Base-by-base conservation (phyloP, 2,888 invertebrate species). In the Iselma pallidipennis region DNA sequence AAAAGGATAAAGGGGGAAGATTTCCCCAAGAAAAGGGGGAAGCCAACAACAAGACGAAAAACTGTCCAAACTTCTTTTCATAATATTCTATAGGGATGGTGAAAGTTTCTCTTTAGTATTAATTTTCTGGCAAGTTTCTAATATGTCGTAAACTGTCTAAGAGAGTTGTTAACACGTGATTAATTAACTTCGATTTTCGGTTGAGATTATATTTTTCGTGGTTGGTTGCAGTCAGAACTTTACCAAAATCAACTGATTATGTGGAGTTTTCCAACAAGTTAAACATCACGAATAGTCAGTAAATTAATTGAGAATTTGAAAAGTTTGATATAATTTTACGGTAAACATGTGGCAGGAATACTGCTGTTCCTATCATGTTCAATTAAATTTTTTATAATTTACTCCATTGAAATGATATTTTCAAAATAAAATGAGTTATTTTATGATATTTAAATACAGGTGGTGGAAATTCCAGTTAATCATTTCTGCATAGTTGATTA, bases 131-230 rank as follows among this genome's bases (percentile, higher is more conserved):
- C 16, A 57, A 50, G 23, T 50, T 55, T 55, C 28, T 33, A 29
- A 42, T 55, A 50, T 37, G 28, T 49, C 33, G 28, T 49, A 57
- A 61, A 48, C 33, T 51, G 61, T 37, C 9, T 16, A 16, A 37
- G 16, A 54, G 52, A 59, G 50, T 53, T 59, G 59, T 59, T 45
- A 59, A 55, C 58, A 59, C 62, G 62, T 62, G 62, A 62, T 62
- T 62, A 59, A 62, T 62, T 62, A 59, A 55, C 58, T 49, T 33
- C 16, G 31, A 28, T 49, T 54, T 59, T 2, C n/a, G 9, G 16
- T 37, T 37, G 7, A 1, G 37, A 37, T 37, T 37, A 37, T 37
- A 16, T 37, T 37, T 37, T 37, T 37, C 6, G 14, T 37, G 7
- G 37, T 37, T 5, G 5, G 2, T 37, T 16, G 16, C 16, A 37